Percentiles rank a stretch among this genome's conserved stretches.
Conservation (phyloP, 2,113 vertebrate species). For the Misgurnus anguillicaudatus region DNA sequence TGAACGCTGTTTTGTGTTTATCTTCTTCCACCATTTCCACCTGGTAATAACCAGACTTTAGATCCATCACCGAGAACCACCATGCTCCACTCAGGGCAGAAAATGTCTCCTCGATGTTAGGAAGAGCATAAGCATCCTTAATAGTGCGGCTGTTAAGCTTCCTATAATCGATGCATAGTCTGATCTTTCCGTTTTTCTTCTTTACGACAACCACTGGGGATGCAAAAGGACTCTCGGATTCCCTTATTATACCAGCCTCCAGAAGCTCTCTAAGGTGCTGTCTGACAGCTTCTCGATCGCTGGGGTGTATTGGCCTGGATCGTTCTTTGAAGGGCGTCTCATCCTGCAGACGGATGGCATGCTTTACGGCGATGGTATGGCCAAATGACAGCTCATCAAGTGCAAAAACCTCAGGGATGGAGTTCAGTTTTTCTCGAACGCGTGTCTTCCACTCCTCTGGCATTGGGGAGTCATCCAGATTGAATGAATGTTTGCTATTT, state of each 20-base stretch:
- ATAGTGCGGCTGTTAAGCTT: neutral
- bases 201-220: neutral
- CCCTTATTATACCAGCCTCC: too few relatives aligned
- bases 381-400: conserved; percentile 17
- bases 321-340: conserved; percentile 32
- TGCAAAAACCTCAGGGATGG: conserved; percentile 21
- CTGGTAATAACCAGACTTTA: too few relatives aligned
- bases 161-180: neutral
- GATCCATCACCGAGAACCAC: too few relatives aligned
- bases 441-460: neutral
- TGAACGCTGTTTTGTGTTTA: conserved; percentile 30
- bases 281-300: conserved; percentile 31
- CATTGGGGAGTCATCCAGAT: neutral
- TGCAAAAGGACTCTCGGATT: conserved; percentile 39
- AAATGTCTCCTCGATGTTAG: too few relatives aligned
- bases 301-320: conserved; percentile 34
- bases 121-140: too few relatives aligned
- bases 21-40: conserved; percentile 41
- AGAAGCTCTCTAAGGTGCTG: conserved; percentile 21
- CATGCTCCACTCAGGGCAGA: too few relatives aligned
- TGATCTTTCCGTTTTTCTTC: neutral
- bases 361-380: conserved; percentile 34
- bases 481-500: neutral
- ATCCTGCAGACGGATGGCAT: conserved; percentile 27
- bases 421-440: neutral